These are phyloP conservation scores for Stomorhina lunata DNA, from an alignment of 2,888 invertebrate species.

Conservation along the genomic window DNA sequence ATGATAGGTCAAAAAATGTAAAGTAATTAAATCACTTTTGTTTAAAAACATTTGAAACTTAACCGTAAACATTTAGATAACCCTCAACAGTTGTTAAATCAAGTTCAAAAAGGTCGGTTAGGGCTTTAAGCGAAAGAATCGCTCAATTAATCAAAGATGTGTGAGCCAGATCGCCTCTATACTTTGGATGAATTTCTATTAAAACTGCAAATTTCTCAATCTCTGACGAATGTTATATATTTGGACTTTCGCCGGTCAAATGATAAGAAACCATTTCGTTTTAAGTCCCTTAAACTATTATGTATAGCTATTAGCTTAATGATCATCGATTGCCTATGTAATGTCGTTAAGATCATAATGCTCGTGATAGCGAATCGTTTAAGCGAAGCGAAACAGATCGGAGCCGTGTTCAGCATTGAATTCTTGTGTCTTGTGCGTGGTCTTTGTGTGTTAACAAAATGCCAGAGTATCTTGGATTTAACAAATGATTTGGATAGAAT, in stretches of 20 bases:
- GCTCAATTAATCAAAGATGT: no score
- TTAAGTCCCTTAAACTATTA: conserved; percentile 22
- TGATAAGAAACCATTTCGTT: conserved; percentile 24
- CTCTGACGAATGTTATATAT: conserved; percentile 26
- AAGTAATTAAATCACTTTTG: no score
- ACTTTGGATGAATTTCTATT: conserved; percentile 45
- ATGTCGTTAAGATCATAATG: conserved; percentile 17
- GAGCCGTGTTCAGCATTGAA: conserved; percentile 51
- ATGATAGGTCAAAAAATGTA: no score
- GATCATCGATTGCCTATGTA: conserved; percentile 39
- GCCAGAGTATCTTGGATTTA: conserved; percentile 18
- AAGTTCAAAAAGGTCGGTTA: no score
- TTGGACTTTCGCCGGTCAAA: conserved; percentile 45
- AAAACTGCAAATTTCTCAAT: conserved; percentile 30
- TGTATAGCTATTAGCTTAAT: background rate
- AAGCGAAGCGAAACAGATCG: conserved; percentile 52
- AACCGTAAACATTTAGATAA: no score
- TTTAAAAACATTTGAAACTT: no score
- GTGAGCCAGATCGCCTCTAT: background rate
- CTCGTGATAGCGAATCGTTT: conserved; percentile 26
- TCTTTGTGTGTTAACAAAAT: conserved; percentile 21
- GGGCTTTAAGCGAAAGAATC: no score
- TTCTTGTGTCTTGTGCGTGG: conserved; percentile 48
- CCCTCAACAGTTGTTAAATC: no score
- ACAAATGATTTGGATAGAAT: conserved; percentile 49